Conservation (phyloP, 2,113 vertebrate species). For the Elachura formosa region DNA sequence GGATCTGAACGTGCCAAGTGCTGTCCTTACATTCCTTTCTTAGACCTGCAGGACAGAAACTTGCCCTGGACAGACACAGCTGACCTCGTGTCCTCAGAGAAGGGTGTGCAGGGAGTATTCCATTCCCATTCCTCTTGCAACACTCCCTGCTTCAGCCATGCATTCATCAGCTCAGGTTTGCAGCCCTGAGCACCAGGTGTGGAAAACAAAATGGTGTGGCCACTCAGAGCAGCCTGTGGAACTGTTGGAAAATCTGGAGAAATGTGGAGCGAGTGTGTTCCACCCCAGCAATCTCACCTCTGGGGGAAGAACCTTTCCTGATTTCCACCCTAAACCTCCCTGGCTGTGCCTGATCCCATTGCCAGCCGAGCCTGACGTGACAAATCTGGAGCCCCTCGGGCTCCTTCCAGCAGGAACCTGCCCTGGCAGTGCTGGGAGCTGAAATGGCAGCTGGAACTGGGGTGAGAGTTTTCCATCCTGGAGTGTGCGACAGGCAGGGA, state of each 20-base stretch:
- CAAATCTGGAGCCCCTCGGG: neutral
- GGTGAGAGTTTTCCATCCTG: neutral
- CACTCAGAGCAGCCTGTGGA: neutral
- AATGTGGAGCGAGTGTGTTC: neutral
- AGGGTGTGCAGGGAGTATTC: neutral
- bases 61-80: rapidly evolving
- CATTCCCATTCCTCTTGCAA: neutral
- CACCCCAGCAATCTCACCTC: neutral
- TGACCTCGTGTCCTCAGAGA: neutral
- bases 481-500: neutral
- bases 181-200: neutral
- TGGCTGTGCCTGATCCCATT: neutral
- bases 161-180: rapidly evolving
- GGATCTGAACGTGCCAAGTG: neutral
- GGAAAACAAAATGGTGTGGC: rapidly evolving
- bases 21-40: neutral
- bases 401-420: neutral
- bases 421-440: neutral
- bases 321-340: neutral
- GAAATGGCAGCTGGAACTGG: neutral
- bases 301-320: neutral
- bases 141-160: neutral
- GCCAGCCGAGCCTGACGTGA: neutral
- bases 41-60: neutral
- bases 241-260: neutral